Evolutionary conservation across 2,797 vertebrate genomes (phyloP).

Genomic region (Acanthurus lineatus): DNA sequence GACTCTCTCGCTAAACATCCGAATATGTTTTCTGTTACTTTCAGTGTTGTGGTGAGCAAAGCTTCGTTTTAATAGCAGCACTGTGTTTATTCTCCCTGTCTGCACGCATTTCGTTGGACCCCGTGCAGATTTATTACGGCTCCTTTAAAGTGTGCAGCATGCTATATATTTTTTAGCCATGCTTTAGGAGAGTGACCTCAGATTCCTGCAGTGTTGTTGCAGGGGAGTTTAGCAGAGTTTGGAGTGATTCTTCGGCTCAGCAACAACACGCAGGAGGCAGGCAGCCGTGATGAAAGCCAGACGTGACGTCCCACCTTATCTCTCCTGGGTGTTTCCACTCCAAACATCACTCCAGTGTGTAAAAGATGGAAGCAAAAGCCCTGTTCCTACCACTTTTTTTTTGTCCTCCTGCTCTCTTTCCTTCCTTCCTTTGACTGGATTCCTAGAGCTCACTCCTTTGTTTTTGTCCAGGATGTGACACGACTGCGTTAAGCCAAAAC

Average conservation of each 20-base stretch:
- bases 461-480: slow-evolving; percentile 78
- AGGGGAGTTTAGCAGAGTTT: slow-evolving; percentile 56
- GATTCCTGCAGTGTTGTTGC: slow-evolving; percentile 64
- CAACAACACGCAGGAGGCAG: slow-evolving; percentile 59
- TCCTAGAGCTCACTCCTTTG: slow-evolving; percentile 71
- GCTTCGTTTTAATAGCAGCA: slow-evolving; percentile 33
- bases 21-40: slow-evolving; percentile 33
- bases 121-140: slow-evolving; percentile 53
- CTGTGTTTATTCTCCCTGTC: slow-evolving; percentile 44
- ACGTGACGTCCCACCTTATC: slow-evolving; percentile 83
- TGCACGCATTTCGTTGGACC: slow-evolving; percentile 18
- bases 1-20: slow-evolving; percentile 12
- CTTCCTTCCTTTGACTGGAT: slow-evolving; percentile 72
- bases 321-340: slow-evolving; percentile 81
- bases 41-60: slow-evolving; percentile 36
- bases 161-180: slow-evolving; percentile 42
- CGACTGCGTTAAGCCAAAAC: slow-evolving; percentile 42
- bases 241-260: slow-evolving; percentile 49
- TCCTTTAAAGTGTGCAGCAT: slow-evolving; percentile 23
- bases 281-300: slow-evolving; percentile 83
- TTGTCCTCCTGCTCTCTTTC: slow-evolving; percentile 38
- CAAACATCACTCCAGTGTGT: slow-evolving; percentile 72
- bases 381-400: slow-evolving; percentile 46
- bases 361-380: slow-evolving; percentile 68
- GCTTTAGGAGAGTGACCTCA: slow-evolving; percentile 67